These are phyloP conservation scores for Entomobrya multifasciata DNA, from an alignment of 2,888 invertebrate genomes.

Conservation along the genomic window DNA sequence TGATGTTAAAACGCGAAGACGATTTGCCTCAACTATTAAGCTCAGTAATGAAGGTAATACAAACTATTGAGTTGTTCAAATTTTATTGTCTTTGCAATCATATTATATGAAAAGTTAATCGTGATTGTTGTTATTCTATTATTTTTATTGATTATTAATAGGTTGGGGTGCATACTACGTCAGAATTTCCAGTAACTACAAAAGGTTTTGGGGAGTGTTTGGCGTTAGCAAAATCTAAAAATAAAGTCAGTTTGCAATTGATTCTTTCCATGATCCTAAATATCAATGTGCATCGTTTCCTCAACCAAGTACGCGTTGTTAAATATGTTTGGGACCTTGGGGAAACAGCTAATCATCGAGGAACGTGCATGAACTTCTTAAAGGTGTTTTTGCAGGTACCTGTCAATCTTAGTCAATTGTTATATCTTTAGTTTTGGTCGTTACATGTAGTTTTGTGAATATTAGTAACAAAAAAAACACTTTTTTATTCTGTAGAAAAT, in stretches of 20 bases:
- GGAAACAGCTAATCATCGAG: constrained; percentile 66
- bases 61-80: background rate
- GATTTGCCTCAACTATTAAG: constrained; percentile 6
- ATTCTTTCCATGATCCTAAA: constrained; percentile 69
- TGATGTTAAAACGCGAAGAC: constrained; percentile 38
- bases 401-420: no score
- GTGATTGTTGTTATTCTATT: no score
- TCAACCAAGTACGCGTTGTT: constrained; percentile 63
- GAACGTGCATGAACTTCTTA: constrained; percentile 73
- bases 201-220: constrained; percentile 73
- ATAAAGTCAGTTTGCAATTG: constrained; percentile 72
- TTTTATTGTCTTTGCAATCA: no score
- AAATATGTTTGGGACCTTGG: constrained; percentile 73
- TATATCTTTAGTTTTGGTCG: no score
- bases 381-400: background rate
- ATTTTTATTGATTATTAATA: background rate
- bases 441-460: no score
- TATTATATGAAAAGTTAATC: no score
- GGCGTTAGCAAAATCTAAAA: constrained; percentile 60
- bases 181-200: constrained; percentile 72
- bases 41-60: constrained; percentile 24
- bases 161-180: constrained; percentile 36
- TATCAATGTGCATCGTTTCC: constrained; percentile 27
- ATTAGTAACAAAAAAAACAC: no score
- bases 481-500: constrained; percentile 63